Evolutionary conservation across 2,888 invertebrate genomes (phyloP).

Genomic region (Neocrepidodera transversa): DNA sequence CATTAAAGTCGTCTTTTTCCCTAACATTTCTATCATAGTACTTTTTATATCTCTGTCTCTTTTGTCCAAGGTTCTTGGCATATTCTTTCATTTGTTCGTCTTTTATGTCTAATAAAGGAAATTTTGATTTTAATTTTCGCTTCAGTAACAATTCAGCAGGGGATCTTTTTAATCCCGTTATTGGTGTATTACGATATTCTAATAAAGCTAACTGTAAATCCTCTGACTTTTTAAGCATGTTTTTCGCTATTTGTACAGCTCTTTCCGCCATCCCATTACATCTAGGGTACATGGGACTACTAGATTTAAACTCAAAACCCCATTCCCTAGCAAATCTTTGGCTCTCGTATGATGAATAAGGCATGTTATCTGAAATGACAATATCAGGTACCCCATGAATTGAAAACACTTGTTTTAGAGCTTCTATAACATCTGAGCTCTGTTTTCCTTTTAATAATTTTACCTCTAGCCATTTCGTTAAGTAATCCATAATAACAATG

Average conservation of each 20-base stretch:
- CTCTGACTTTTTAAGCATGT: conserved; percentile 13
- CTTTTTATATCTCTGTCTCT: no score
- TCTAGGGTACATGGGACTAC: conserved; percentile 37
- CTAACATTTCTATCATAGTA: background rate
- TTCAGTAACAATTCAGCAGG: background rate
- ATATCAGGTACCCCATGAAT: conserved; percentile 29
- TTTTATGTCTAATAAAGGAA: conserved; percentile 6
- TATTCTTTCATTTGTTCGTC: no score
- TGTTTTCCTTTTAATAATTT: conserved; percentile 3
- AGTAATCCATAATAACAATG: conserved; percentile 22
- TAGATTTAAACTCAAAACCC: conserved; percentile 33
- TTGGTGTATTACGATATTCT: background rate
- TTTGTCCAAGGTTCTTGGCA: no score
- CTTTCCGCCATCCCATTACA: conserved; percentile 38
- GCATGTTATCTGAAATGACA: conserved; percentile 37
- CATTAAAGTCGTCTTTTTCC: background rate
- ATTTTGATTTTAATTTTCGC: background rate
- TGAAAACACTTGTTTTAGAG: conserved; percentile 7
- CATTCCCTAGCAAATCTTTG: conserved; percentile 35
- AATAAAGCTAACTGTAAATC: background rate
- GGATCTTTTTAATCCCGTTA: background rate
- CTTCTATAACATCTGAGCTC: conserved; percentile 3
- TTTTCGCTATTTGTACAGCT: conserved; percentile 21
- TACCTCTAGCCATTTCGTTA: conserved; percentile 22
- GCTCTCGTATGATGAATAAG: conserved; percentile 31